These are phyloP conservation scores for Nasonia vitripennis DNA, from an alignment of 1,140 invertebrate genomes.

Conservation along the genomic window DNA sequence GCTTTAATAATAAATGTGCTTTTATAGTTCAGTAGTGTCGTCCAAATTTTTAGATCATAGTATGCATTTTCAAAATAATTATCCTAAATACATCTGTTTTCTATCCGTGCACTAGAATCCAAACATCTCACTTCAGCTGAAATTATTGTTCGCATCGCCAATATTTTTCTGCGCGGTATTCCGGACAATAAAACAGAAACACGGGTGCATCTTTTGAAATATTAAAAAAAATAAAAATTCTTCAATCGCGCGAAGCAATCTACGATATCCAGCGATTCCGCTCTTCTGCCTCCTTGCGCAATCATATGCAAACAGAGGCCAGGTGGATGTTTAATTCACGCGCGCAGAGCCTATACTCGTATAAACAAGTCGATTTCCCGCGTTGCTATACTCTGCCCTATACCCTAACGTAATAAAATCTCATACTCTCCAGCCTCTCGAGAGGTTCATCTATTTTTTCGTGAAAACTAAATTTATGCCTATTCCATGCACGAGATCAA, in stretches of 20 bases:
- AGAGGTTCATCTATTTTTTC: constrained; percentile 11
- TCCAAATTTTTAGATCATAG: not conserved
- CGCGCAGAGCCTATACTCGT: not conserved
- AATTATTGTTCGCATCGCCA: not conserved
- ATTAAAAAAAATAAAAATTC: not conserved
- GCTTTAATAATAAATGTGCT: not conserved
- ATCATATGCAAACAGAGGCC: not conserved
- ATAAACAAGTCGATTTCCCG: not conserved
- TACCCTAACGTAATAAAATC: not conserved
- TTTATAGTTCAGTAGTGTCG: not conserved
- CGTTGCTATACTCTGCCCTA: not conserved
- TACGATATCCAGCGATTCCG: not conserved
- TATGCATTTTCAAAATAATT: not conserved
- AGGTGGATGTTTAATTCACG: not conserved
- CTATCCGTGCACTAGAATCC: not conserved
- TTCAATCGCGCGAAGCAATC: not conserved
- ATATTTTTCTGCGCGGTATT: not conserved
- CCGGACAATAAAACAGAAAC: not conserved
- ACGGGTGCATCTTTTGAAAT: not conserved
- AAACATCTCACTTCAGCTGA: not conserved
- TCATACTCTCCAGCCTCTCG: not conserved
- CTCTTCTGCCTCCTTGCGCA: not conserved
- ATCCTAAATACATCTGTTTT: not conserved
- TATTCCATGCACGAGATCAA: not conserved
- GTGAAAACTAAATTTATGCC: constrained; percentile 13